phyloP scores from a whole-genome alignment of 1,140 invertebrate genomes.

The Yoshiicerus persimilis region DNA sequence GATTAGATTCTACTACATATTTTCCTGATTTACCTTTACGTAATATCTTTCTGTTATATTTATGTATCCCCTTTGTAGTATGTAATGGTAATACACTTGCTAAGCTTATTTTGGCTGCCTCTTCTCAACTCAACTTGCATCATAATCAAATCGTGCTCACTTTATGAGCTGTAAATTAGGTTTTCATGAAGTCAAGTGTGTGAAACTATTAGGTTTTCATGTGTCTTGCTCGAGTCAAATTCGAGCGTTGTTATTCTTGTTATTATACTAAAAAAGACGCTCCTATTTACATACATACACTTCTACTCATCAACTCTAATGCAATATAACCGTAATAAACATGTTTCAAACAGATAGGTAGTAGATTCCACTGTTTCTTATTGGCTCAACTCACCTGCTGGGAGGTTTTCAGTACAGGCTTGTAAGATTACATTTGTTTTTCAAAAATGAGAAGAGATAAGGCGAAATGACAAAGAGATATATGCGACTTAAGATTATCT shows the following conservation, averaged over 20 bases:
- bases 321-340: too few relatives aligned
- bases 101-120: neutral
- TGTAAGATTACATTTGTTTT: neutral
- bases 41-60: too few relatives aligned
- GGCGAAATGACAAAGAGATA: neutral
- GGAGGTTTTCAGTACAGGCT: neutral
- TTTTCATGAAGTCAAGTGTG: constrained; percentile 33
- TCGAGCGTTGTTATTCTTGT: neutral
- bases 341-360: too few relatives aligned
- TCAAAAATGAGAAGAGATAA: neutral
- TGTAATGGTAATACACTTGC: too few relatives aligned
- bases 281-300: neutral
- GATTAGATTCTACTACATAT: neutral
- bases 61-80: neutral
- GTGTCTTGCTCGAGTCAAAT: neutral
- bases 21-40: neutral
- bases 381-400: neutral
- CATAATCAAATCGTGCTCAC: constrained; percentile 30
- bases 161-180: constrained; percentile 27
- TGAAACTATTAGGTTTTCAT: constrained; percentile 23
- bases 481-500: neutral
- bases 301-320: neutral
- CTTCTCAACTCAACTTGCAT: neutral
- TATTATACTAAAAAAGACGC: too few relatives aligned
- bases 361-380: neutral